phyloP scores from a whole-genome alignment of 2,113 vertebrate genomes.

The Hypanus sabinus region DNA sequence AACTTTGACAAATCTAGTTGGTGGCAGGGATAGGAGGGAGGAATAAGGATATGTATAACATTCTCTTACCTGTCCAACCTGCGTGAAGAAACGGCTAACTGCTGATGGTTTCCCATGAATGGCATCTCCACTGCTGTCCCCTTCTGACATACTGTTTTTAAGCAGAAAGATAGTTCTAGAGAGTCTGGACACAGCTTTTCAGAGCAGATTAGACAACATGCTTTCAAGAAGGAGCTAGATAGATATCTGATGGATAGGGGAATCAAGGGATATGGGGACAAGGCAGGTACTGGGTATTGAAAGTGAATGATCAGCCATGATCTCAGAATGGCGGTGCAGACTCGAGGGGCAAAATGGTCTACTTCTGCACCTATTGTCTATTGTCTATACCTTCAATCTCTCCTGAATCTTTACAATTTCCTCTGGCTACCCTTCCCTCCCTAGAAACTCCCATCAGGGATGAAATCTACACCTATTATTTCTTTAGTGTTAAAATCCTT shows the following conservation, averaged over 20 bases:
- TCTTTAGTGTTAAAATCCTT: not conserved
- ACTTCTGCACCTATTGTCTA: too few relatives aligned
- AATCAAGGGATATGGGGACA: too few relatives aligned
- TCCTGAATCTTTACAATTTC: not conserved
- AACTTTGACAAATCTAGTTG: not conserved
- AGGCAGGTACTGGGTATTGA: too few relatives aligned
- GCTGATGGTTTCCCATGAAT: constrained; percentile 90
- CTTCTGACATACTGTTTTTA: constrained; percentile 90
- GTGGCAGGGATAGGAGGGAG: not conserved
- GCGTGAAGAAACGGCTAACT: constrained; percentile 81
- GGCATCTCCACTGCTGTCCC: constrained; percentile 90
- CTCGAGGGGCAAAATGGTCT: too few relatives aligned
- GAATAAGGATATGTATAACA: not conserved
- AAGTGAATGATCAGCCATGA: too few relatives aligned
- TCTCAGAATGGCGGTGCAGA: too few relatives aligned
- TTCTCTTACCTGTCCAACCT: constrained; percentile 78
- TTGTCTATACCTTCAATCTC: not conserved
- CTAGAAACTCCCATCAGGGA: not conserved
- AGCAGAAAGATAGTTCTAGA: constrained; percentile 35
- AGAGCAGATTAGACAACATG: not conserved
- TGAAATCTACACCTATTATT: not conserved
- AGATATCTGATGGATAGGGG: too few relatives aligned
- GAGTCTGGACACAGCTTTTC: not conserved
- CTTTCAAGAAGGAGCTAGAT: too few relatives aligned
- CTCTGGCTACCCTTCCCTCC: too few relatives aligned